Percentiles rank a stretch among this genome's conserved stretches.
These are phyloP conservation scores for Trichopoda pennipes DNA, from an alignment of 2,888 invertebrate species.

Conservation along the genomic window DNA sequence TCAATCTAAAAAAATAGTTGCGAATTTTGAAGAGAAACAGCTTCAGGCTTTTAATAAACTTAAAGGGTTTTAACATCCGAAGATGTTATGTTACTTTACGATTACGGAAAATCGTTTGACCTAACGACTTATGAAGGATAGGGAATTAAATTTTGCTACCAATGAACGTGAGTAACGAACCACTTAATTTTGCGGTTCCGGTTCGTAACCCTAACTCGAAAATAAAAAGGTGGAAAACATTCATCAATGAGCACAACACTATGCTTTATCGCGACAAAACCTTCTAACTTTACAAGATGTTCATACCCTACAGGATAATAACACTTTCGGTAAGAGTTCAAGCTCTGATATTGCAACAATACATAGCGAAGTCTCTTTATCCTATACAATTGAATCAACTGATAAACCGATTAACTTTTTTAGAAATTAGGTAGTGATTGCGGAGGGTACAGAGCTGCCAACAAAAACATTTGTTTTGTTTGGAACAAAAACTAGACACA, in stretches of 20 bases:
- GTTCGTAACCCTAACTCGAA: not conserved
- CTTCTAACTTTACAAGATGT: not conserved
- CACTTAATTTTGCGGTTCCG: slow-evolving; percentile 8
- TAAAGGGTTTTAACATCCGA: slow-evolving; percentile 47
- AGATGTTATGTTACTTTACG: slow-evolving; percentile 58
- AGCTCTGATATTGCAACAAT: slow-evolving; percentile 10
- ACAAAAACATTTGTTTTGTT: not conserved
- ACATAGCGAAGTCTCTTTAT: slow-evolving; percentile 8
- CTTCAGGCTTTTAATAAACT: not conserved
- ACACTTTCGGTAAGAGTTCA: not conserved
- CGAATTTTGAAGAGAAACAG: slow-evolving; percentile 54
- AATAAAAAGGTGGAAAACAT: slow-evolving; percentile 14
- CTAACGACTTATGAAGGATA: slow-evolving; percentile 40
- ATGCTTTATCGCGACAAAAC: not conserved
- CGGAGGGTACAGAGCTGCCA: not conserved
- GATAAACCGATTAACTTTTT: not conserved
- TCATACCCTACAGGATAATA: not conserved
- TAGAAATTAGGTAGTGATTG: slow-evolving; percentile 25
- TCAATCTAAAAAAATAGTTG: slow-evolving; percentile 46
- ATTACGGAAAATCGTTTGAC: slow-evolving; percentile 61
- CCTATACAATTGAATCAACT: slow-evolving; percentile 11
- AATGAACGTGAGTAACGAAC: slow-evolving; percentile 49
- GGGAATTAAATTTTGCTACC: slow-evolving; percentile 51
- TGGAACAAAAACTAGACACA: slow-evolving; percentile 1
- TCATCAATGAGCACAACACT: not conserved